Evolutionary conservation across 2,113 vertebrate species (phyloP).

Genomic region (Zosterops lateralis): DNA sequence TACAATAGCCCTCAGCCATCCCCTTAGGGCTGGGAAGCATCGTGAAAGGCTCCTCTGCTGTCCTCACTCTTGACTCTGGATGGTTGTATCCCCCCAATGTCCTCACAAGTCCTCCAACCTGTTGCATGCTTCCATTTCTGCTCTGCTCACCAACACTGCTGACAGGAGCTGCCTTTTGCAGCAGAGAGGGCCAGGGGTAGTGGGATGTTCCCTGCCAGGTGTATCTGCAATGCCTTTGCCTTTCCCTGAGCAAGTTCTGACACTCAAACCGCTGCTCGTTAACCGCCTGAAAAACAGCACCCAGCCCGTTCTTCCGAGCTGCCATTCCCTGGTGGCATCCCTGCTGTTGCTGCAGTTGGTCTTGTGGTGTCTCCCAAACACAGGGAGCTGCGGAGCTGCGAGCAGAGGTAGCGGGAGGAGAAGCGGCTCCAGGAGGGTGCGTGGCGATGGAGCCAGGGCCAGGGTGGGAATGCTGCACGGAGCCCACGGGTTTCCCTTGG

Average conservation of each 20-base stretch:
- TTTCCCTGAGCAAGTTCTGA: rapidly evolving
- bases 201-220: neutral
- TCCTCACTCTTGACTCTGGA: neutral
- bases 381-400: neutral
- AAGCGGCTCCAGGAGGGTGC: neutral
- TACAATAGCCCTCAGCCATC: neutral
- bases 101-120: neutral
- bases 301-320: rapidly evolving
- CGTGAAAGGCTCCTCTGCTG: neutral
- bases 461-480: rapidly evolving
- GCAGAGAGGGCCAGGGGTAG: neutral
- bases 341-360: constrained; percentile 31
- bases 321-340: neutral
- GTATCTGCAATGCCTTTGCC: rapidly evolving
- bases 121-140: neutral
- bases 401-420: neutral
- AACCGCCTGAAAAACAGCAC: neutral
- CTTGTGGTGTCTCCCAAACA: constrained; percentile 53
- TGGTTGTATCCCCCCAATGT: rapidly evolving
- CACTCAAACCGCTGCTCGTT: rapidly evolving
- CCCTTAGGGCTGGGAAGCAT: neutral
- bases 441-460: rapidly evolving
- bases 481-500: neutral
- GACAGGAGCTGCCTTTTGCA: neutral
- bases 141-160: neutral